Evolutionary conservation across 53 echinoderm and acorn worm species (phyloP).

Genomic region (Mesocentrotus franciscanus): DNA sequence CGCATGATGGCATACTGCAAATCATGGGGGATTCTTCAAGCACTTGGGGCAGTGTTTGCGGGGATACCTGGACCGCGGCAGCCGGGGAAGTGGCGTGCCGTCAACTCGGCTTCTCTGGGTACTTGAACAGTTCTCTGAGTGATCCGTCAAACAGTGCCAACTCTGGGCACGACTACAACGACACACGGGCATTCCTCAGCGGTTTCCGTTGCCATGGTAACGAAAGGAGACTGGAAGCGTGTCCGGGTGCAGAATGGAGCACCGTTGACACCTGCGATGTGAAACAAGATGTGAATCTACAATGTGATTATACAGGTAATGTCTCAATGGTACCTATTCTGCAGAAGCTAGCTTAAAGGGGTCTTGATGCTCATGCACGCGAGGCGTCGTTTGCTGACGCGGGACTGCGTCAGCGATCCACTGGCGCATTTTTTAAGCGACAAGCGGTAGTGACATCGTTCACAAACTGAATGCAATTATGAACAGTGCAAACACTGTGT

Average conservation of each 20-base stretch:
- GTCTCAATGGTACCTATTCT: not conserved
- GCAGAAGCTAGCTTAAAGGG: no score
- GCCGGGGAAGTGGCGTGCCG: constrained; percentile 33
- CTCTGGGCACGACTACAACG: not conserved
- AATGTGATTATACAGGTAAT: constrained; percentile 40
- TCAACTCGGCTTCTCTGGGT: constrained; percentile 53
- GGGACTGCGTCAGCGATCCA: no score
- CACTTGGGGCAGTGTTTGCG: constrained; percentile 18
- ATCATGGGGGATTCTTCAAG: constrained; percentile 1
- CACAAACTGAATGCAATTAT: no score
- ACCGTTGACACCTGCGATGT: not conserved
- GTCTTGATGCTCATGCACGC: no score
- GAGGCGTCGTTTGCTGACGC: no score
- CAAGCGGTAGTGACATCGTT: no score
- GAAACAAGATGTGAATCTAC: not conserved
- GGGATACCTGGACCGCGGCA: constrained; percentile 32
- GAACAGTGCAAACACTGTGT: no score
- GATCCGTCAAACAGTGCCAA: not conserved
- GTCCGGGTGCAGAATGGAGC: constrained; percentile 15
- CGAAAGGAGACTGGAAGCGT: constrained; percentile 49
- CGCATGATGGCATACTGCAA: constrained; percentile 26
- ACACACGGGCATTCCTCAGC: not conserved
- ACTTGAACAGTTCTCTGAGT: not conserved
- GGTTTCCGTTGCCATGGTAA: constrained; percentile 18
- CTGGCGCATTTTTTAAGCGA: no score